Percentiles rank a stretch among this genome's conserved stretches.
These are phyloP conservation scores for Melanitta fusca DNA, from an alignment of 2,797 vertebrate genomes.

Conservation along the genomic window DNA sequence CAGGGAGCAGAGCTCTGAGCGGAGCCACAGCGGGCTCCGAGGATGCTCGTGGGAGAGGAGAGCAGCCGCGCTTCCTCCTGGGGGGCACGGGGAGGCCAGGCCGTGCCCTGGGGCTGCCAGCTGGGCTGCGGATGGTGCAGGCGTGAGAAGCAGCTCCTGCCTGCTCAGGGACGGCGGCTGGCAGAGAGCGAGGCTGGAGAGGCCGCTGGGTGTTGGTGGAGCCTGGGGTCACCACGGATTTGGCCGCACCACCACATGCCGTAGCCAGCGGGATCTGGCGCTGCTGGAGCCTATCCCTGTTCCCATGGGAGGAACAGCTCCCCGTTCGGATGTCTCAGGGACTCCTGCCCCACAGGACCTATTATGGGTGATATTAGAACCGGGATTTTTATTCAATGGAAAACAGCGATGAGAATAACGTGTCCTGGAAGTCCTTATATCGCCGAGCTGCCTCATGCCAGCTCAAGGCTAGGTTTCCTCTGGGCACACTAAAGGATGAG, in stretches of 20 bases:
- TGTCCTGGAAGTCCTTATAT: conserved; percentile 31
- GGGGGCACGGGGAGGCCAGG: too few species aligned
- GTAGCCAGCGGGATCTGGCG: not conserved
- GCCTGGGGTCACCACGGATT: too few species aligned
- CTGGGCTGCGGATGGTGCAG: too few species aligned
- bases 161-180: too few species aligned
- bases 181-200: too few species aligned
- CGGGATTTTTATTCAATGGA: not conserved
- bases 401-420: conserved; percentile 16
- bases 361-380: not conserved
- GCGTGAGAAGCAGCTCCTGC: too few species aligned
- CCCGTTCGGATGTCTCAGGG: not conserved
- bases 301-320: not conserved
- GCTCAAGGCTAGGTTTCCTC: not conserved
- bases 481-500: not conserved
- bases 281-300: not conserved
- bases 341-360: not conserved
- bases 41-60: rapidly evolving
- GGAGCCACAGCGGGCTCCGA: rapidly evolving
- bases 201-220: too few species aligned
- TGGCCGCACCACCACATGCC: not conserved
- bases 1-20: rapidly evolving
- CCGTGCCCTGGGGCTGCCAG: too few species aligned
- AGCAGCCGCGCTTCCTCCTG: too few species aligned
- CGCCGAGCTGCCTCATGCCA: not conserved